A percentile compares a stretch with the other conserved stretches of the same genome.
These are phyloP conservation scores for Sapajus apella DNA, from an alignment of 2,113 vertebrate species.

Conservation along the genomic window DNA sequence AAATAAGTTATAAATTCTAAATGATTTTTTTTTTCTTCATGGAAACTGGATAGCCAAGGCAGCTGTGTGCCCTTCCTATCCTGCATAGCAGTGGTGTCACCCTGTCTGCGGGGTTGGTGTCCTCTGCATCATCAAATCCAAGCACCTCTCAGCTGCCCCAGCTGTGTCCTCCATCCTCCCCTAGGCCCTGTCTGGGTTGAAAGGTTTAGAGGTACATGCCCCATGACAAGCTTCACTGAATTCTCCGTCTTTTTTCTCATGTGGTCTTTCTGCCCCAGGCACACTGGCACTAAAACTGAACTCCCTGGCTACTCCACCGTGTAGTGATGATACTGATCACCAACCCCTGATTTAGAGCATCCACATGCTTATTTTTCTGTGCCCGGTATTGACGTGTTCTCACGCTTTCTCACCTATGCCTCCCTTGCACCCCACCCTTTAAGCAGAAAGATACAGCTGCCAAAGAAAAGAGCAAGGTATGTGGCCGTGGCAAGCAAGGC, in stretches of 20 bases:
- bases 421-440: neutral
- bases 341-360: neutral
- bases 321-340: neutral
- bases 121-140: fast-evolving
- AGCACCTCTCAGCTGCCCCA: neutral
- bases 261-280: neutral
- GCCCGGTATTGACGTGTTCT: neutral
- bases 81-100: fast-evolving
- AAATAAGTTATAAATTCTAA: too few relatives aligned
- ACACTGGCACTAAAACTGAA: neutral
- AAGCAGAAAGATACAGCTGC: neutral
- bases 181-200: neutral
- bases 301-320: too few relatives aligned
- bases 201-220: too few relatives aligned
- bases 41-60: neutral
- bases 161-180: neutral
- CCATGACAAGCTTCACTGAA: fast-evolving
- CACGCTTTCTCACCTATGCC: neutral
- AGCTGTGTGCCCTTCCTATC: fast-evolving
- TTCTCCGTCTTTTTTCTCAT: neutral
- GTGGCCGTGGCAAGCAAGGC: too few relatives aligned
- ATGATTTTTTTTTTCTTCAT: neutral
- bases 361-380: too few relatives aligned
- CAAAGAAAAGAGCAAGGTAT: neutral
- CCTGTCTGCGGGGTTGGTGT: neutral